phyloP scores from a whole-genome alignment of 2,888 invertebrate species.

The Calameuta filiformis region DNA sequence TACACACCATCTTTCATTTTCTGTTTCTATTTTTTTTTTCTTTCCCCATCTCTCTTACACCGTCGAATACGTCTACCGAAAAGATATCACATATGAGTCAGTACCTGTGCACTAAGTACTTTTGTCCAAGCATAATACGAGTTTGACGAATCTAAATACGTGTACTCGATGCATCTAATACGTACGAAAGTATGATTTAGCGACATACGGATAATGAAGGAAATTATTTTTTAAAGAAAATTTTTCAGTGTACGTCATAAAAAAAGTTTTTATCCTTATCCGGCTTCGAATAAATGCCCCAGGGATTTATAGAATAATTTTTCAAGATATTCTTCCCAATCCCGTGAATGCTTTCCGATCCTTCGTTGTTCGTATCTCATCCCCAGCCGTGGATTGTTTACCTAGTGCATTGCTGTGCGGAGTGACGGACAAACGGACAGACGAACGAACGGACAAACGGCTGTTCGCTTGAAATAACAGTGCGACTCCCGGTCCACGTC shows the following conservation, averaged over 20 bases:
- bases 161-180: neutral
- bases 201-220: neutral
- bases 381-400: slow-evolving; percentile 51
- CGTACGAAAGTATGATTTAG: neutral
- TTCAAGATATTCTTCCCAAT: neutral
- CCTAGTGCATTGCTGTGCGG: slow-evolving; percentile 48
- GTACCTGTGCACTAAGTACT: neutral
- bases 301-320: neutral
- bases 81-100: neutral
- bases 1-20: slow-evolving; percentile 7
- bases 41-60: neutral
- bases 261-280: neutral
- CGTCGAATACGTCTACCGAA: neutral
- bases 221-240: neutral
- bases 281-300: neutral
- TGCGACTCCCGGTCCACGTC: slow-evolving; percentile 31
- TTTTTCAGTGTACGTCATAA: neutral
- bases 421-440: slow-evolving; percentile 47
- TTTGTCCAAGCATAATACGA: neutral
- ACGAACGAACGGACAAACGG: slow-evolving; percentile 37
- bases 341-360: slow-evolving; percentile 16
- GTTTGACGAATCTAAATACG: neutral
- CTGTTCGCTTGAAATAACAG: slow-evolving; percentile 59
- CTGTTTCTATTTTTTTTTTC: slow-evolving; percentile 5
- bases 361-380: slow-evolving; percentile 44